Evolutionary conservation across 23 tunicate species (phyloP).

Genomic region (Halocynthia aurantium): DNA sequence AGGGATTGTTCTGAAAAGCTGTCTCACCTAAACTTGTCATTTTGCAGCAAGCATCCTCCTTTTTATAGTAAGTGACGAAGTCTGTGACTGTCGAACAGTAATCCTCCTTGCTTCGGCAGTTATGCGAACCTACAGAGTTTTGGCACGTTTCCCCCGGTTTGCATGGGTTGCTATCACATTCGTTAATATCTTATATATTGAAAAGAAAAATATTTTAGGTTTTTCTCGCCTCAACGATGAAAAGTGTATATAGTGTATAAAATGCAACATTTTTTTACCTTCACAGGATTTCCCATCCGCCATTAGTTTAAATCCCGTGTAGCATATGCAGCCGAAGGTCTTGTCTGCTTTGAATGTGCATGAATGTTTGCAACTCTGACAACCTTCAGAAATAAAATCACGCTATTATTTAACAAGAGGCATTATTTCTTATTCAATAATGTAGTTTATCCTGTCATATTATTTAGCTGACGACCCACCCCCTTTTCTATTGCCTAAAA

Average conservation of each 20-base stretch:
- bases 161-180: slow-evolving; percentile 10
- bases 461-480: too few species aligned
- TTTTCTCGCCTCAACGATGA: not conserved
- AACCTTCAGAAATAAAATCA: not conserved
- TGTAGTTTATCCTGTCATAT: too few species aligned
- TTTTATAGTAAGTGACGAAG: too few species aligned
- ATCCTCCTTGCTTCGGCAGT: too few species aligned
- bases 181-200: not conserved
- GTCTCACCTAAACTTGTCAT: too few species aligned
- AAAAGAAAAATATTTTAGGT: not conserved
- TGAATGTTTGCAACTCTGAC: not conserved
- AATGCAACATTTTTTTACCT: not conserved
- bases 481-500: too few species aligned
- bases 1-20: too few species aligned
- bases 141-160: not conserved
- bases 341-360: not conserved
- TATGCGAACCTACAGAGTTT: not conserved
- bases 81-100: too few species aligned
- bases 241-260: not conserved
- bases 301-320: not conserved
- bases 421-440: too few species aligned
- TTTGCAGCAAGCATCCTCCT: too few species aligned
- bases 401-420: too few species aligned
- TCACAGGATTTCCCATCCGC: slow-evolving; percentile 10
- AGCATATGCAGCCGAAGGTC: not conserved